Evolutionary conservation across 1,140 invertebrate genomes (phyloP), one percentile per base, ranked within the genome.

Genomic region (Holotrichia oblita): DNA sequence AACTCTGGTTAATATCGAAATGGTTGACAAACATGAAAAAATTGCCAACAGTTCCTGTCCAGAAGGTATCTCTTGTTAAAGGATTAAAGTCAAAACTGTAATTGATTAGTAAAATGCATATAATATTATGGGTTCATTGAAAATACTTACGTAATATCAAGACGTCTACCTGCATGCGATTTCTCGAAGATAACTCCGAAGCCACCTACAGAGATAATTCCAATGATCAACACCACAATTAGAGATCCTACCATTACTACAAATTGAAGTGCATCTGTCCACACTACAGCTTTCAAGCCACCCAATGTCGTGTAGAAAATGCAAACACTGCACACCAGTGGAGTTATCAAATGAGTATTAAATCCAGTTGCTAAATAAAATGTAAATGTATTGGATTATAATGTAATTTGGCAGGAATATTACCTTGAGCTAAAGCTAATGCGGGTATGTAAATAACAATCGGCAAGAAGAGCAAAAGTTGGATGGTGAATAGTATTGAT

Each of bases 221-320:
- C 94, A 74, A 93, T 88, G 42, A 92, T 86, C n/a, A 91, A 84
- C 64, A 94, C 88, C 4, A 89, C 87, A 0, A 93, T 84, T 9
- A 94, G 89, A 20, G 93, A 91, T 42, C 89, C 90, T 72, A 93
- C 85, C 82, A 93, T 93, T 17, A 93, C 86, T 64, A 90, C 86
- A 27, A 91, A 88, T 80, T 94, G 93, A 42, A 93, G 86, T 0
- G 91, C 90, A 78, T 93, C 93, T 10, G 93, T 90, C 88, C 90
- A 91, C 74, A 94, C 89, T 40, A 94, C 92, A 7, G 93, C 93
- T 85, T 93, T 90, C 79, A 94, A 86, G 0, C 93, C 93, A 55
- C 92, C 93, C 40, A 94, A 84, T 12, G 92, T 90, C 8, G 93
- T 94, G 80, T 95, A 79, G 64, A 79, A 93, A 3, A 93, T 93